These are phyloP conservation scores for Lasioglossum malachurum DNA, from an alignment of 2,888 invertebrate species.

Conservation along the genomic window DNA sequence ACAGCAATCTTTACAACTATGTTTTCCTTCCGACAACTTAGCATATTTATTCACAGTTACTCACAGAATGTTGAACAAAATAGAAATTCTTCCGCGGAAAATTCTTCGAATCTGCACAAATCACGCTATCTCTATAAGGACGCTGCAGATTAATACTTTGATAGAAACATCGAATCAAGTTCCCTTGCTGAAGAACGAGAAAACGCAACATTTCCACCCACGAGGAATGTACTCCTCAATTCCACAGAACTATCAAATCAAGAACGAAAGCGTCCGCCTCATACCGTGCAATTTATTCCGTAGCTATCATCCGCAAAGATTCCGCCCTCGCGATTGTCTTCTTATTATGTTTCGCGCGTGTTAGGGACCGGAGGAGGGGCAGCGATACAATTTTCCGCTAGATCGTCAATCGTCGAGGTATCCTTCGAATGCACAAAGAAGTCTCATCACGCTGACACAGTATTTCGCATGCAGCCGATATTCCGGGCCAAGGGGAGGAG, in stretches of 20 bases:
- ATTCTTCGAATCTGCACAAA: neutral
- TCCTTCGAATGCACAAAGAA: neutral
- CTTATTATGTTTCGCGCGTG: neutral
- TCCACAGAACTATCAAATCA: neutral
- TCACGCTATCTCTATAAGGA: neutral
- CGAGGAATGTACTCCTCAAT: neutral
- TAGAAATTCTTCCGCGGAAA: neutral
- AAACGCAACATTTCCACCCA: neutral
- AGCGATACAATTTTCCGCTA: neutral
- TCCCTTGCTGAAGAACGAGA: neutral
- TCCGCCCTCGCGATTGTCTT: neutral
- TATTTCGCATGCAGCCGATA: slow-evolving; percentile 26
- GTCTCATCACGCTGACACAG: neutral
- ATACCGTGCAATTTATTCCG: neutral
- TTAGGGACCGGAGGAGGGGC: neutral
- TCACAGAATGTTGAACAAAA: neutral
- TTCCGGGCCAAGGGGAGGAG: neutral
- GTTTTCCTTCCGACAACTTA: neutral
- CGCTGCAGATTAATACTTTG: neutral
- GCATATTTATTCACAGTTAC: neutral
- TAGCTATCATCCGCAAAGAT: neutral
- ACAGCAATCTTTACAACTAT: neutral
- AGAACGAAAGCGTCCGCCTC: neutral
- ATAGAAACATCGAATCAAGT: neutral
- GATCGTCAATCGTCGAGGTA: neutral